Percentiles rank a stretch among this genome's conserved stretches.
Evolutionary conservation across 2,113 vertebrate species (phyloP).

Genomic region (Vimba vimba): DNA sequence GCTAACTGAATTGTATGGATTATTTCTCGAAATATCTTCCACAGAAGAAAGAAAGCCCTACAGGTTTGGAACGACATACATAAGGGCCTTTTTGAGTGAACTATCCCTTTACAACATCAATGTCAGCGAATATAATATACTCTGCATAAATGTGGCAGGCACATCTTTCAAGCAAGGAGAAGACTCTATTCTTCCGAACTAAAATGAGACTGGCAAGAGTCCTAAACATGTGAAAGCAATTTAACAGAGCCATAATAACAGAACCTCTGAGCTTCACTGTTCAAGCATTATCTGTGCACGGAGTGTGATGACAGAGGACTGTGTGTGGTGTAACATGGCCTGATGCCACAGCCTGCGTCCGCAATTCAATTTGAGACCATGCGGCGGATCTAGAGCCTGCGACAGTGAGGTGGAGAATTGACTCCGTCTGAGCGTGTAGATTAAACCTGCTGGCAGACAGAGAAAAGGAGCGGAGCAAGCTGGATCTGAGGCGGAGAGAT

Average conservation of each 20-base stretch:
- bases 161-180: neutral
- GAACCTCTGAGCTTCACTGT: slow-evolving; percentile 21
- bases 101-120: neutral
- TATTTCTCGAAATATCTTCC: neutral
- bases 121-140: neutral
- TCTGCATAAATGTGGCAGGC: neutral
- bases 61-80: neutral
- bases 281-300: slow-evolving; percentile 17
- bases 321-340: slow-evolving; percentile 43
- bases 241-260: slow-evolving; percentile 46
- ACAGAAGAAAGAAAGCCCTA: neutral
- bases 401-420: slow-evolving; percentile 43
- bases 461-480: slow-evolving; percentile 51
- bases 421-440: slow-evolving; percentile 50
- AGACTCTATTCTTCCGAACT: slow-evolving; percentile 26
- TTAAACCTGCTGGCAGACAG: slow-evolving; percentile 55
- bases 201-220: slow-evolving; percentile 34
- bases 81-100: neutral
- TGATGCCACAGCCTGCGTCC: slow-evolving; percentile 26
- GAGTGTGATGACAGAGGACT: slow-evolving; percentile 16
- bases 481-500: slow-evolving; percentile 60
- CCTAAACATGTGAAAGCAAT: slow-evolving; percentile 48
- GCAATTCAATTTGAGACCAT: slow-evolving; percentile 50
- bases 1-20: too few relatives aligned
- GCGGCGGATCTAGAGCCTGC: slow-evolving; percentile 38